Percentiles rank a stretch among this genome's conserved stretches.
Conservation (phyloP, 2,113 vertebrate genomes). For the Ictalurus punctatus region DNA sequence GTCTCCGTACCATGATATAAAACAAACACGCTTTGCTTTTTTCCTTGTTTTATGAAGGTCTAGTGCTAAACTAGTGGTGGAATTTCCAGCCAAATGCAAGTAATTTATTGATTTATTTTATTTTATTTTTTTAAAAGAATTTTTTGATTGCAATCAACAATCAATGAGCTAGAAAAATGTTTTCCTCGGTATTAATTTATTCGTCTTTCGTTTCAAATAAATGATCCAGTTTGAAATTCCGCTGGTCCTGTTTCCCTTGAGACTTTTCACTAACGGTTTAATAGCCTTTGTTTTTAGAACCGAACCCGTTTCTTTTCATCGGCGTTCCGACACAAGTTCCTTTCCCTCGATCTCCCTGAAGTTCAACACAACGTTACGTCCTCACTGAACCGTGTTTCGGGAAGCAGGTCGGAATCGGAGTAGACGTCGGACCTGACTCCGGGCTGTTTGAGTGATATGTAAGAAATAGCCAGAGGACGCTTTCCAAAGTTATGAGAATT, state of each 20-base stretch:
- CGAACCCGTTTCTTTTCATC: background rate
- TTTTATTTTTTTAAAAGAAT: too few species aligned
- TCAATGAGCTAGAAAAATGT: too few species aligned
- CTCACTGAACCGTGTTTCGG: slow-evolving; percentile 87
- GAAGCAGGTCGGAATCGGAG: slow-evolving; percentile 86
- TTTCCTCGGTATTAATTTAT: background rate
- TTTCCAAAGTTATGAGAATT: slow-evolving; percentile 33
- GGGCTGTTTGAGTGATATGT: slow-evolving; percentile 84
- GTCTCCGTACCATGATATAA: too few species aligned
- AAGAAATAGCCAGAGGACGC: slow-evolving; percentile 15
- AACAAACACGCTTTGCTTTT: too few species aligned
- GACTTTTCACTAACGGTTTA: background rate
- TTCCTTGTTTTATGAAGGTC: too few species aligned
- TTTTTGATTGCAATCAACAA: too few species aligned
- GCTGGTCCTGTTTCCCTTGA: background rate
- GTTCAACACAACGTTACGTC: background rate
- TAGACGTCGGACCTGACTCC: slow-evolving; percentile 87
- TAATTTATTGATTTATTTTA: too few species aligned
- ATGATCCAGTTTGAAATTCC: background rate
- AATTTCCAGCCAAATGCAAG: too few species aligned
- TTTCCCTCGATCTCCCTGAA: background rate
- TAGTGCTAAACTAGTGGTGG: too few species aligned
- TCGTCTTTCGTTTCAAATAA: background rate
- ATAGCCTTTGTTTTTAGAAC: background rate
- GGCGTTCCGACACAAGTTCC: background rate